Evolutionary conservation across 2,888 invertebrate species (phyloP).

Genomic region (Thera obeliscata): DNA sequence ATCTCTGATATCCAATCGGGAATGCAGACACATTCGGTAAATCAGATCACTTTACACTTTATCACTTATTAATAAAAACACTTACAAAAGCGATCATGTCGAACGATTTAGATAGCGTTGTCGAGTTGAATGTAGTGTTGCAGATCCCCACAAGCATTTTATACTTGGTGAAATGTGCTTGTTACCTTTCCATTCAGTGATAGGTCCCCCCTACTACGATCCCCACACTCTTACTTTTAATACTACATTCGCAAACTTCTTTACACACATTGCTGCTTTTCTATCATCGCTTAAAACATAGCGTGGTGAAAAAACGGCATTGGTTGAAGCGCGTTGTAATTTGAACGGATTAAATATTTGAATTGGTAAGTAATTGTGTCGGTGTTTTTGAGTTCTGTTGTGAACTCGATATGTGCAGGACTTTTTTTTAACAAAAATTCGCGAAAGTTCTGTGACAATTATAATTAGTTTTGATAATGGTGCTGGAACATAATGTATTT

Average conservation of each 20-base stretch:
- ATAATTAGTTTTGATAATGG: slow-evolving; percentile 1
- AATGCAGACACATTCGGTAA: background rate
- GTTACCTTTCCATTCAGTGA: slow-evolving; percentile 79
- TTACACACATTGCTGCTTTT: slow-evolving; percentile 46
- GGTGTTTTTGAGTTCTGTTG: slow-evolving; percentile 62
- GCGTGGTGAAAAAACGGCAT: slow-evolving; percentile 34
- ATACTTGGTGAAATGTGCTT: slow-evolving; percentile 80
- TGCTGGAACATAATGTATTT: no score
- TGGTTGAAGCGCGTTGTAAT: slow-evolving; percentile 41
- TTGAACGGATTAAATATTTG: slow-evolving; percentile 28
- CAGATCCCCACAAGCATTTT: slow-evolving; percentile 70
- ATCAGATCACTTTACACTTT: slow-evolving; percentile 1
- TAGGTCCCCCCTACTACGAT: slow-evolving; percentile 60
- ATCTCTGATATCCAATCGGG: background rate
- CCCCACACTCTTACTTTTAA: slow-evolving; percentile 31
- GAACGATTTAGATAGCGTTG: slow-evolving; percentile 64
- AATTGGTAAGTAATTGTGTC: slow-evolving; percentile 53
- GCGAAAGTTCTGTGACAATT: slow-evolving; percentile 46
- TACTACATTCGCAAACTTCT: background rate
- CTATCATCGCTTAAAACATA: rapidly evolving
- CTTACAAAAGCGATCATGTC: slow-evolving; percentile 83
- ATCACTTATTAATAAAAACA: slow-evolving; percentile 50
- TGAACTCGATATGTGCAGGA: slow-evolving; percentile 54
- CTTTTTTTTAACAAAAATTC: slow-evolving; percentile 46
- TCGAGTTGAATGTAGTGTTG: slow-evolving; percentile 74